Evolutionary conservation across 92 coral and sea anemone genomes (phyloP), one percentile per base, ranked within the genome.

Genomic region (Bergia puertoricense): DNA sequence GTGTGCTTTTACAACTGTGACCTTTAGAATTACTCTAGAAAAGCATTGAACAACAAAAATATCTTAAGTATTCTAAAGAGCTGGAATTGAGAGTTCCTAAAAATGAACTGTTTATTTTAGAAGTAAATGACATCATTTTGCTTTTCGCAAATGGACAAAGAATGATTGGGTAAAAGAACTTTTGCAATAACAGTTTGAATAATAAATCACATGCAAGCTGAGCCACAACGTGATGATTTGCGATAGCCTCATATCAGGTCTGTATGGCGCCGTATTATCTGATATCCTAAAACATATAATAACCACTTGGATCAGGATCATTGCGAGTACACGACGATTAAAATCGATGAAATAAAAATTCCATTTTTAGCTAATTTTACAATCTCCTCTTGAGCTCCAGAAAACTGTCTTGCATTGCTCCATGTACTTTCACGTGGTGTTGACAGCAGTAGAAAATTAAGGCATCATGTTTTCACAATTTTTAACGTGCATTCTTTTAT

Each of bases 241-340:
- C 30, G 59, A 84, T 46, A 67, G 45, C 50, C 51, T 84, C 22
- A 84, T 16, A 71, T 84, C 87, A 54, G 78, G 68, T 68, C 87
- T 41, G 5, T 44, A 41, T 30, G 87, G 87, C 87, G 87, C 87
- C 87, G 59, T 69, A 69, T 75, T 40, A 75, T 75, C 79, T 40
- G 79, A 75, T 42, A 75, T 75, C 79, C 59, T 69, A 44, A 45
- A 69, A 23, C 18, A 69, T 46, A 46, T 30, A 51, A 84, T 69
- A 18, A 2, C 86, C 69, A 69, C 86, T 69, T 69, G 77, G 23
- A 45, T 83, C 51, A 69, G 68, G 43, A 45, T 68, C 77, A 84
- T 37, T 22, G 38, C 56, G 10, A 40, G 73, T 45, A 36, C 76
- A 65, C 8, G 56, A 23, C 51, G 20, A 23, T 59, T 44, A 62